phyloP scores from a whole-genome alignment of 2,888 invertebrate genomes.

The Eurytoma californica region DNA sequence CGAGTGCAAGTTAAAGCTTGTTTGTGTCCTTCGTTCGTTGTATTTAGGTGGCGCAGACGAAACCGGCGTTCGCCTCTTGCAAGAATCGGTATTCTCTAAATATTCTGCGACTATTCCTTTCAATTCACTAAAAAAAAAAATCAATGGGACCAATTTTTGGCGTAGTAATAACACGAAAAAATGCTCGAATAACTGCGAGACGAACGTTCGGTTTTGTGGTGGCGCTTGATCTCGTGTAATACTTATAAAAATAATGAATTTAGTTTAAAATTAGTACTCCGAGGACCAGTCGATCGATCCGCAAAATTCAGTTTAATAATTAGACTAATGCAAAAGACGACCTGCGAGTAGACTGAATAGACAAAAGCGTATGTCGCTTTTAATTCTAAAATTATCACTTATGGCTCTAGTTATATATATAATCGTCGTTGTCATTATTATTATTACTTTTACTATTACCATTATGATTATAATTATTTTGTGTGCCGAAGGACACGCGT shows the following conservation, averaged over 20 bases:
- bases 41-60: constrained; percentile 53
- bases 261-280: constrained; percentile 19
- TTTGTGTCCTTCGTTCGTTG: constrained; percentile 47
- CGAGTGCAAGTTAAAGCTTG: constrained; percentile 10
- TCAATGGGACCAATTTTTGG: constrained; percentile 55
- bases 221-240: constrained; percentile 55
- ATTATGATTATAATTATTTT: constrained; percentile 34
- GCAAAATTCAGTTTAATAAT: constrained; percentile 25
- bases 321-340: neutral
- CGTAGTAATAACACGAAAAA: constrained; percentile 33
- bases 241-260: constrained; percentile 31
- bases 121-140: neutral
- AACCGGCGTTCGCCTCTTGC: constrained; percentile 41
- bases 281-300: constrained; percentile 47
- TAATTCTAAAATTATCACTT: constrained; percentile 41
- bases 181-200: neutral
- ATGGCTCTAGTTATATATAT: constrained; percentile 41
- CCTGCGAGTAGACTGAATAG: constrained; percentile 47
- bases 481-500: constrained; percentile 12
- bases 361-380: constrained; percentile 19
- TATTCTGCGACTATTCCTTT: no score
- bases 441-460: no score
- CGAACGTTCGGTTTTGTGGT: constrained; percentile 43
- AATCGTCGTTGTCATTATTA: no score
- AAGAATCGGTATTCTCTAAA: constrained; percentile 3